Evolutionary conservation across 1,140 invertebrate genomes (phyloP).

Genomic region (Nebria ingens): DNA sequence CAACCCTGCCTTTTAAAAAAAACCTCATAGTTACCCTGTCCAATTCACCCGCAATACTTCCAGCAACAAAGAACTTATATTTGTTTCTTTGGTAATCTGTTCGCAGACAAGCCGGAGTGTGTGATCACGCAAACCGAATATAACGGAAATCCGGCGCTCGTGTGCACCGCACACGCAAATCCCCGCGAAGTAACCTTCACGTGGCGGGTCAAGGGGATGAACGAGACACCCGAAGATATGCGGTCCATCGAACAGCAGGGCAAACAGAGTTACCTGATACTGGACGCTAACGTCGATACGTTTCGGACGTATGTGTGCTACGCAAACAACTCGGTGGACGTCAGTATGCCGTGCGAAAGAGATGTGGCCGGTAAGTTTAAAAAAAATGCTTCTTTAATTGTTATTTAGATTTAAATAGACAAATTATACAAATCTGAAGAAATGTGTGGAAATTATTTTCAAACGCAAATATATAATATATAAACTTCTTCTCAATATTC

Average conservation of each 20-base stretch:
- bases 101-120: slow-evolving; percentile 73
- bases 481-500: no score
- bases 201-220: slow-evolving; percentile 75
- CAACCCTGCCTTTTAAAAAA: not conserved
- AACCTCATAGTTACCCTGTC: not conserved
- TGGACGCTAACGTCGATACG: slow-evolving; percentile 53
- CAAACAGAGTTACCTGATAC: slow-evolving; percentile 50
- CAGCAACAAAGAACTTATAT: slow-evolving; percentile 7
- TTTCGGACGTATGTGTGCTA: slow-evolving; percentile 74
- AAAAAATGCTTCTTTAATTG: no score
- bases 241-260: slow-evolving; percentile 39
- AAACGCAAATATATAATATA: no score
- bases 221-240: slow-evolving; percentile 57
- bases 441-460: no score
- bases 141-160: slow-evolving; percentile 61
- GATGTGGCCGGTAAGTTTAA: slow-evolving; percentile 67
- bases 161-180: slow-evolving; percentile 72
- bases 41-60: not conserved
- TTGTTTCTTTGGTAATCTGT: slow-evolving; percentile 12
- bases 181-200: slow-evolving; percentile 69
- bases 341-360: slow-evolving; percentile 61
- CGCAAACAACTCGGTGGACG: slow-evolving; percentile 72
- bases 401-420: no score
- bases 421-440: no score
- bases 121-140: slow-evolving; percentile 59